Conservation (phyloP, 2,113 vertebrate genomes). For the Thunnus maccoyii region DNA sequence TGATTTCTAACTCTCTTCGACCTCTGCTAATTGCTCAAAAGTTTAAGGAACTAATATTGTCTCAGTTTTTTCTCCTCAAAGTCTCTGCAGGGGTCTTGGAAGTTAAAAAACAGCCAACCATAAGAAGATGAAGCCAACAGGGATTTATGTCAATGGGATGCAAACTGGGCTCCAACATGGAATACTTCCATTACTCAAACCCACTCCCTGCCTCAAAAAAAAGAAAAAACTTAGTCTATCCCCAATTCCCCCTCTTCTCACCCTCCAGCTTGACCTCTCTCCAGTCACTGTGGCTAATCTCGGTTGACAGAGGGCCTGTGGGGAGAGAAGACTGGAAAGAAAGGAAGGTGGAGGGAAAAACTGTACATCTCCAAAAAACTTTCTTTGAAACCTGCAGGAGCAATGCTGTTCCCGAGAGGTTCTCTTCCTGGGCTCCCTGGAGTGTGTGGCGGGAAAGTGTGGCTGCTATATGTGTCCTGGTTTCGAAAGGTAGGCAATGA, state of each 20-base stretch:
- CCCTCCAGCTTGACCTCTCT: constrained; percentile 64
- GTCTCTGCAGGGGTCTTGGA: constrained; percentile 28
- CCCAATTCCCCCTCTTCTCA: constrained; percentile 45
- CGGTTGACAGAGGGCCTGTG: constrained; percentile 60
- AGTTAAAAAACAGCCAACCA: constrained; percentile 35
- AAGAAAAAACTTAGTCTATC: constrained; percentile 17
- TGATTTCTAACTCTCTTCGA: constrained; percentile 42
- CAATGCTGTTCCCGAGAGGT: constrained; percentile 52
- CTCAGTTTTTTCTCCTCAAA: constrained; percentile 14
- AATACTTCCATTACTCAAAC: constrained; percentile 56
- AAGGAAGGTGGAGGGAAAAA: constrained; percentile 41
- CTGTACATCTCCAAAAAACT: constrained; percentile 63
- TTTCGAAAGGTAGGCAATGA: constrained; percentile 97
- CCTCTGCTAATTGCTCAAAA: constrained; percentile 24
- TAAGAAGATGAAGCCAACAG: constrained; percentile 20
- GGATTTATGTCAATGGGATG: constrained; percentile 46
- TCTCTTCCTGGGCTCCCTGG: constrained; percentile 57
- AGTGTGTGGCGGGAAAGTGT: constrained; percentile 22
- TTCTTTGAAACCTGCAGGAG: constrained; percentile 57
- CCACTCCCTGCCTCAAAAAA: constrained; percentile 30
- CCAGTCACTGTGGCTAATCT: constrained; percentile 68
- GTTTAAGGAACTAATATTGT: constrained; percentile 36
- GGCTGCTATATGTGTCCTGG: constrained; percentile 91
- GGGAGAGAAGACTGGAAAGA: constrained; percentile 60
- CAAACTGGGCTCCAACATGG: constrained; percentile 56